Percentiles rank a stretch among this genome's conserved stretches.
Evolutionary conservation across 1,140 invertebrate species (phyloP).

Genomic region (Paracyclopina nana): DNA sequence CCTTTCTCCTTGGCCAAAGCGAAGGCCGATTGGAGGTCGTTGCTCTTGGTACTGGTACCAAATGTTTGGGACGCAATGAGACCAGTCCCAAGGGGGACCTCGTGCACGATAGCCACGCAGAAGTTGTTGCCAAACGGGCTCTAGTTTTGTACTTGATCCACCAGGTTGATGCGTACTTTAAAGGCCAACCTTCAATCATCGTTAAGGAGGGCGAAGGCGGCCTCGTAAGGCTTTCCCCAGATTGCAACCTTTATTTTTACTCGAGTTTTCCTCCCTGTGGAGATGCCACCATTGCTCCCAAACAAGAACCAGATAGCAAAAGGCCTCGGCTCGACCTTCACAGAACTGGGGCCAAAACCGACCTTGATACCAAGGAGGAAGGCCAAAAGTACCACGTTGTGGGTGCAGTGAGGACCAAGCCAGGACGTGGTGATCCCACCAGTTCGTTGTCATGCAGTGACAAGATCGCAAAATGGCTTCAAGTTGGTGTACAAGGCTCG

Average conservation of each 20-base stretch:
- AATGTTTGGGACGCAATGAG: conserved; percentile 52
- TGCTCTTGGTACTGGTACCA: conserved; percentile 66
- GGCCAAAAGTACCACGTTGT: conserved; percentile 44
- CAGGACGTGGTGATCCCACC: conserved; percentile 71
- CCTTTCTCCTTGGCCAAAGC: conserved; percentile 34
- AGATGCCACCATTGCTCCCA: conserved; percentile 71
- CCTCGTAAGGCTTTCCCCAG: conserved; percentile 17
- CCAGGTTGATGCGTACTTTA: conserved; percentile 32
- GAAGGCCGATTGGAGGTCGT: conserved; percentile 37
- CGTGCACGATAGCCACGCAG: conserved; percentile 76
- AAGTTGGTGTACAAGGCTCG: conserved; percentile 50
- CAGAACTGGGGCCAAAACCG: conserved; percentile 72
- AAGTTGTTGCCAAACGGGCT: conserved; percentile 57
- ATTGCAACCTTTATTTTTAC: conserved; percentile 58
- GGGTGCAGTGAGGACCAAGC: conserved; percentile 64
- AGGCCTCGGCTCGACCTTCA: conserved; percentile 35
- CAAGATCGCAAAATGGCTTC: conserved; percentile 71
- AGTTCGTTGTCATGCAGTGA: conserved; percentile 79
- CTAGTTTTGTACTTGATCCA: conserved; percentile 55
- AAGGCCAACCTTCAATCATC: conserved; percentile 28
- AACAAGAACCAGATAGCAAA: conserved; percentile 20
- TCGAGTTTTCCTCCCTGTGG: conserved; percentile 75
- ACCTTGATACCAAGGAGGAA: conserved; percentile 33
- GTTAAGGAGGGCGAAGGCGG: conserved; percentile 23
- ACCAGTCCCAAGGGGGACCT: conserved; percentile 39